Percentiles rank a stretch among this genome's conserved stretches.
Evolutionary conservation across 1,140 invertebrate species (phyloP).

Genomic region (Amphibalanus amphitrite): DNA sequence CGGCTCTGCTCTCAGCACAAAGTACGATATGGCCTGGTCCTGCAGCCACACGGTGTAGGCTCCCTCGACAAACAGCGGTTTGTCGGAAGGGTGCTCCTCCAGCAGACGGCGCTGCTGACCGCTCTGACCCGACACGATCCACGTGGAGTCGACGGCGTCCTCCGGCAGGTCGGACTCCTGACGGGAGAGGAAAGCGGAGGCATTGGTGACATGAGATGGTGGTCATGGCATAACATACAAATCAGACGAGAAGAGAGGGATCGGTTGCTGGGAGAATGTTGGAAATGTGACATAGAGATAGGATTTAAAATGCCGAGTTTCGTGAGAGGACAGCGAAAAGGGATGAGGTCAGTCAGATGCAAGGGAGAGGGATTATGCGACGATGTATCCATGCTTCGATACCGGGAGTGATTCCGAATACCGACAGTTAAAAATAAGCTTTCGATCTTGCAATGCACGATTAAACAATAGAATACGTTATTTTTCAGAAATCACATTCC

Average conservation of each 20-base stretch:
- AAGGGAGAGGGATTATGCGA: neutral
- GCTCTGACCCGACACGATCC: conserved; percentile 82
- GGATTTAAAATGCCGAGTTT: neutral
- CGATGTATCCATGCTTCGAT: too few relatives aligned
- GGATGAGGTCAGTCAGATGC: neutral
- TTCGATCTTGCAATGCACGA: too few relatives aligned
- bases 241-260: too few relatives aligned
- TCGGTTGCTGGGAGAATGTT: conserved; percentile 33
- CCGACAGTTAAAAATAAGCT: too few relatives aligned
- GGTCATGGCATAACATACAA: too few relatives aligned
- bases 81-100: conserved; percentile 41
- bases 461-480: too few relatives aligned
- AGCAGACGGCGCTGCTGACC: conserved; percentile 54
- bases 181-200: neutral
- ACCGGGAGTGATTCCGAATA: too few relatives aligned
- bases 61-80: conserved; percentile 72
- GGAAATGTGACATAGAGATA: neutral
- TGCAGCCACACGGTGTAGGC: conserved; percentile 63
- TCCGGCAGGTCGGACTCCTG: conserved; percentile 32
- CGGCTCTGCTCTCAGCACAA: conserved; percentile 54
- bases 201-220: too few relatives aligned
- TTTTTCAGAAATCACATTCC: too few relatives aligned
- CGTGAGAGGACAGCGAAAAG: neutral
- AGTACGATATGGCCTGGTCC: conserved; percentile 60
- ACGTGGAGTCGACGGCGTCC: conserved; percentile 71